Percentiles rank a stretch among this genome's conserved stretches.
phyloP scores from a whole-genome alignment of 2,113 vertebrate genomes.

The Pelvicachromis taeniatus region DNA sequence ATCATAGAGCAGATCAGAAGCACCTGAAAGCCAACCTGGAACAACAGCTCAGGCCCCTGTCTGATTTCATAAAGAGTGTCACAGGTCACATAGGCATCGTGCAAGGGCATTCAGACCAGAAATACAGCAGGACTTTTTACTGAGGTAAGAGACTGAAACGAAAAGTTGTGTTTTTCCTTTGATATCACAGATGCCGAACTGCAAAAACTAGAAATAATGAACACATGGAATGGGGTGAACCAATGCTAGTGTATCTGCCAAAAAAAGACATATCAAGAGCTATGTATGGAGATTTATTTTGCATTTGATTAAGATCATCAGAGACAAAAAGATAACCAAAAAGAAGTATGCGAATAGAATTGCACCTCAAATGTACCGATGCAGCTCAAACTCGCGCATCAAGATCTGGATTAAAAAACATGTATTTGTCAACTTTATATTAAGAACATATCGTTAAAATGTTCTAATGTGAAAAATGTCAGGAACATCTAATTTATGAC shows the following conservation, averaged over 20 bases:
- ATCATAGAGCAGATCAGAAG: constrained; percentile 27
- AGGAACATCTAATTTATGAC: background rate
- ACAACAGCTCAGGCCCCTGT: constrained; percentile 14
- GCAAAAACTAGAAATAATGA: background rate
- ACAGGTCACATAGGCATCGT: background rate
- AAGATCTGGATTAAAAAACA: background rate
- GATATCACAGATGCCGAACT: background rate
- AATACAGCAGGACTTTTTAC: background rate
- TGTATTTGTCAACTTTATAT: background rate
- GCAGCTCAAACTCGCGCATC: background rate
- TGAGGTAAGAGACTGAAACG: background rate
- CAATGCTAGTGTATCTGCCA: background rate
- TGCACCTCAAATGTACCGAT: background rate
- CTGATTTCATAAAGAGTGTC: constrained; percentile 15
- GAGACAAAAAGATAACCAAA: background rate
- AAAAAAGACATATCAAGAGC: background rate
- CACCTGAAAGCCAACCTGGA: constrained; percentile 19
- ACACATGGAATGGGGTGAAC: background rate
- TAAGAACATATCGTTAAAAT: background rate
- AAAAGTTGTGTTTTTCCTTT: background rate
- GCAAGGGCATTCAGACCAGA: background rate
- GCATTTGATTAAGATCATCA: background rate
- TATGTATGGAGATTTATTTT: background rate
- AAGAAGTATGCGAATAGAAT: background rate
- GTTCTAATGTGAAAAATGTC: background rate